Evolutionary conservation across 2,888 invertebrate species (phyloP), one percentile per base, ranked within the genome.

Genomic region (Allophyes oxyacanthae): DNA sequence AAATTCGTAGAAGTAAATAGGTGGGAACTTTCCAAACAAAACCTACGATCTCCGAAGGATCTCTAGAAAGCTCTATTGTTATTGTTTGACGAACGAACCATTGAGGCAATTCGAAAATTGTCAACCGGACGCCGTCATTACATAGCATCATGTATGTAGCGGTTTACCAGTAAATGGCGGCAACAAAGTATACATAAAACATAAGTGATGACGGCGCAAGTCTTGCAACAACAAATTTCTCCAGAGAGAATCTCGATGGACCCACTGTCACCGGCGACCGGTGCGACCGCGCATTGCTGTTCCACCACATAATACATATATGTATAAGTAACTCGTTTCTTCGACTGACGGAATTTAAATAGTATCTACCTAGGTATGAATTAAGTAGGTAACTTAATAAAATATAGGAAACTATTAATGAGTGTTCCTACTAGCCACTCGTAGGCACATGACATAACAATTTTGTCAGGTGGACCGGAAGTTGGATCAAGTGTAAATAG

Each of bases 181-280:
- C 72, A 72, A 81, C 82, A 81, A 83, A 79, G 72, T 79, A 88
- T 89, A 86, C 85, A 89, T 90, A 88, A 88, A 88, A 89, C 87
- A 91, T 89, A 79, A 81, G 80, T 76, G 59, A 62, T 76, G 72
- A 71, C 74, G 64, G 72, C 73, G 80, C 76, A 73, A 72, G 72
- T 72, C 77, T 79, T 75, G 81, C 80, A 66, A 72, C 82, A 77
- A 74, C 81, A 81, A 89, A 89, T 92, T 92, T 92, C 92, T 87
- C 91, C 83, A 51, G 70, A 78, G 85, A 89, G 85, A 89, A 88
- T 89, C 86, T 88, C 79, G 79, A 58, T 75, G 73, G 76, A 72
- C 79, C 71, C 75, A 82, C 80, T 84, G 79, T 83, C 77, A 72
- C 82, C 74, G 63, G 65, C 71, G 76, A 77, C 81, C 77, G 77